phyloP scores from a whole-genome alignment of 2,888 invertebrate genomes.

The Zaprionus lineosus region DNA sequence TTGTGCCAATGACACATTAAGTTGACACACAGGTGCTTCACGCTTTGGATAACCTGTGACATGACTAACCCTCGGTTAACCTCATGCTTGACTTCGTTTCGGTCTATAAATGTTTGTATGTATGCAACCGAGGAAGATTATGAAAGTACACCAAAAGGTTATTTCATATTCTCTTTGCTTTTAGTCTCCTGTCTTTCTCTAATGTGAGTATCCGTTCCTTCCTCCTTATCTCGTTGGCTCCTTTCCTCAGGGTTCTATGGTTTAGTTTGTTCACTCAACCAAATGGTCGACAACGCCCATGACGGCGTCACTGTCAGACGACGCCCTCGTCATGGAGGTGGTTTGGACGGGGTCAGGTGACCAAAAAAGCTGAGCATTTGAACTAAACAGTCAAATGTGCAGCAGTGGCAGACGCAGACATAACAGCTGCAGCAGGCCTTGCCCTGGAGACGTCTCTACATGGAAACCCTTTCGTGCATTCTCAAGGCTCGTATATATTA shows the following conservation, averaged over 20 bases:
- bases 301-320: constrained; percentile 23
- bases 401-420: constrained; percentile 10
- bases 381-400: constrained; percentile 37
- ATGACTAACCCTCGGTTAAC: constrained; percentile 44
- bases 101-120: too few species aligned
- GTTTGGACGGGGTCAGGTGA: constrained; percentile 56
- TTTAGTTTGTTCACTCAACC: constrained; percentile 37
- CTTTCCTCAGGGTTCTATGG: too few species aligned
- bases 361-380: constrained; percentile 49
- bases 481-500: too few species aligned
- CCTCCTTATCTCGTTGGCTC: too few species aligned
- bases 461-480: constrained; percentile 15
- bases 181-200: too few species aligned
- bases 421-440: constrained; percentile 51
- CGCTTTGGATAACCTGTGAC: constrained; percentile 31
- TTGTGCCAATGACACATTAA: constrained; percentile 65
- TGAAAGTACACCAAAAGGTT: too few species aligned
- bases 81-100: too few species aligned
- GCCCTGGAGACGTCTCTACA: too few species aligned
- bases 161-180: too few species aligned
- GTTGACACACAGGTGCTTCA: constrained; percentile 25
- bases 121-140: too few species aligned
- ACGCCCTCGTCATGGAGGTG: constrained; percentile 20
- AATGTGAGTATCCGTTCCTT: too few species aligned
- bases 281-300: too few species aligned